Evolutionary conservation across 2,888 invertebrate genomes (phyloP), one percentile per base, ranked within the genome.

Genomic region (Steinernema carpocapsae): DNA sequence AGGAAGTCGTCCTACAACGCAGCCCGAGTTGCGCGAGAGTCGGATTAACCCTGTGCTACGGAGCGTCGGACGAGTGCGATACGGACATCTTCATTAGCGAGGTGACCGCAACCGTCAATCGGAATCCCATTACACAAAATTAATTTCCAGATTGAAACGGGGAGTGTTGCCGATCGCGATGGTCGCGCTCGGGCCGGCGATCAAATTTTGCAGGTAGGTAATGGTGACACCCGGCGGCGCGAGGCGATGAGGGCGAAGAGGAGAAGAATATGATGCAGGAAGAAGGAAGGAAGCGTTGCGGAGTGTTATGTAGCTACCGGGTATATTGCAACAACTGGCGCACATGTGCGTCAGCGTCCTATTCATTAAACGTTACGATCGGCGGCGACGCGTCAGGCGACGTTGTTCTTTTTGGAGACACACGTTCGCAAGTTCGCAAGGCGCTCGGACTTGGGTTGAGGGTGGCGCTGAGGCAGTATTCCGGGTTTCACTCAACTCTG

Each of bases 51-150:
- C 90, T 92, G 71, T 92, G 92, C 88, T 92, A 92, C 86, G 92
- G 91, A 83, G 91, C 91, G 17, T 89, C 90, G 71, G 91, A 91
- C 74, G 90, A 91, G 78, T 89, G 88, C 52, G 90, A 91, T 80
- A 90, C 91, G 52, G 92, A 92, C 87, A 92, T 92, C 73, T 92
- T 91, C 86, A 91, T 92, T 81, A 91, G 92, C 83, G 92, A 92
- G 88, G 89, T 89, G 84, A 82, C 85, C 71, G 26, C 56, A 17
- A n/a, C 26, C 29, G 29, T 22, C 19, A 26, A 64, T 22, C 32
- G 1, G 37, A 32, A 26, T n/a, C 56, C 46, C 12, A 76, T 64
- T 71, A 37, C 26, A 32, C 43, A 14, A 29, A 71, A 52, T 76
- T 72, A 46, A 29, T 64, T 64, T 87, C 45, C 85, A 89, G 89